Percentiles rank a stretch among this genome's conserved stretches.
Conservation (phyloP, 1,140 invertebrate genomes). For the Drosophila insularis region DNA sequence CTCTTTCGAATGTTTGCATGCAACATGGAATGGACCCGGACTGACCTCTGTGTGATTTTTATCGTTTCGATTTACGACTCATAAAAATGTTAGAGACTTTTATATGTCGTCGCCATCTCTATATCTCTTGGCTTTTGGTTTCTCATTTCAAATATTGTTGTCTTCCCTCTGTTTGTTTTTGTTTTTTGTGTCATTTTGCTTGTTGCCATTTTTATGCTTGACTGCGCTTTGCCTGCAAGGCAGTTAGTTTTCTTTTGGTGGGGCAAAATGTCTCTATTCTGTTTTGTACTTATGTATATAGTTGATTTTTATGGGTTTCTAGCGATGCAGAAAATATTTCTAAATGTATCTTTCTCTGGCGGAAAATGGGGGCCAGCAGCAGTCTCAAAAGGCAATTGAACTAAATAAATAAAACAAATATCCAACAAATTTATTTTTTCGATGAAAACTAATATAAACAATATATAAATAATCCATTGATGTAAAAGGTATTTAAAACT, state of each 20-base stretch:
- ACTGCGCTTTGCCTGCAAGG: constrained; percentile 42
- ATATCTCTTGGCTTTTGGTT: constrained; percentile 5
- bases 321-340: constrained; percentile 74
- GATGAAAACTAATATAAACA: not conserved
- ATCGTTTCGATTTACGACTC: constrained; percentile 80
- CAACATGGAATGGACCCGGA: constrained; percentile 12
- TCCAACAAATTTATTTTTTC: constrained; percentile 9
- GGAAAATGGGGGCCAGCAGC: too few species aligned
- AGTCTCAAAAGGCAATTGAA: constrained; percentile 30
- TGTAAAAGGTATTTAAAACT: too few species aligned
- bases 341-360: constrained; percentile 16
- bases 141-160: constrained; percentile 8
- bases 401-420: constrained; percentile 58
- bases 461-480: too few species aligned
- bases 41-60: constrained; percentile 66
- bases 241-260: constrained; percentile 40
- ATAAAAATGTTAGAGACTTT: constrained; percentile 75
- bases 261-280: constrained; percentile 44
- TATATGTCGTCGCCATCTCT: constrained; percentile 56
- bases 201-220: constrained; percentile 67
- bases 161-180: not conserved
- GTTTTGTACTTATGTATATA: constrained; percentile 27
- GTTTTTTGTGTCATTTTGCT: constrained; percentile 30
- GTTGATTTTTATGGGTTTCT: constrained; percentile 74
- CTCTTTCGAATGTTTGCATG: constrained; percentile 10